phyloP scores from a whole-genome alignment of 2,797 vertebrate genomes.

The Apogon hyalosoma region DNA sequence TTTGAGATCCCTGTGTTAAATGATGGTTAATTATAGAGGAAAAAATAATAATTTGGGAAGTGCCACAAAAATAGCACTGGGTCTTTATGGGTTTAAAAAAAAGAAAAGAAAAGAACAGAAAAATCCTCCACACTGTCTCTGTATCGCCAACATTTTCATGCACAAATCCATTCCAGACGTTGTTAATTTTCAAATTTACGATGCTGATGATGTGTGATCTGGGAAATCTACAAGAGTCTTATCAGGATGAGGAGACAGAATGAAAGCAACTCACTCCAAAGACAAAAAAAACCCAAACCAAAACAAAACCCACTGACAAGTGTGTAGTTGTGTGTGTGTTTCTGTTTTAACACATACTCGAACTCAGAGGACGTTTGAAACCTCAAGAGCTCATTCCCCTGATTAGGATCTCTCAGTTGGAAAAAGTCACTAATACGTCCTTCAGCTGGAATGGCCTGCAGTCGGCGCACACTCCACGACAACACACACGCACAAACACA shows the following conservation, averaged over 20 bases:
- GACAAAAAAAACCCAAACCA: not conserved
- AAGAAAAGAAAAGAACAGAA: too few relatives aligned
- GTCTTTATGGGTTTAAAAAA: too few relatives aligned
- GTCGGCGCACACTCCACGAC: not conserved
- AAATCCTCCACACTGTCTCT: not conserved
- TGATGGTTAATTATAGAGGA: too few relatives aligned
- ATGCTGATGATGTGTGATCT: constrained; percentile 17
- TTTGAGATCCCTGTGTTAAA: too few relatives aligned
- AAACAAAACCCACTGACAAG: not conserved
- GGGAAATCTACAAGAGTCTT: constrained; percentile 39
- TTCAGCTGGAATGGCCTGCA: constrained; percentile 34
- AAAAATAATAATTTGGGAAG: too few relatives aligned
- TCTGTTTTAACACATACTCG: constrained; percentile 9
- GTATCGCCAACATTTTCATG: not conserved
- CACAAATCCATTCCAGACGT: constrained; percentile 34
- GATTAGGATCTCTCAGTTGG: constrained; percentile 62
- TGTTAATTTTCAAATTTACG: constrained; percentile 20
- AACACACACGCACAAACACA: constrained; percentile 8
- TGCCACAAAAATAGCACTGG: too few relatives aligned
- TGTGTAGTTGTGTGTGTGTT: constrained; percentile 12
- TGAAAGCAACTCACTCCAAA: constrained; percentile 27
- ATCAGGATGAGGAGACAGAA: constrained; percentile 26
- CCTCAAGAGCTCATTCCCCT: constrained; percentile 48
- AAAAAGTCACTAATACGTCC: constrained; percentile 32
- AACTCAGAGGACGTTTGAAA: constrained; percentile 38